phyloP scores from a whole-genome alignment of 2,888 invertebrate genomes.

The Pachydiplax longipennis region DNA sequence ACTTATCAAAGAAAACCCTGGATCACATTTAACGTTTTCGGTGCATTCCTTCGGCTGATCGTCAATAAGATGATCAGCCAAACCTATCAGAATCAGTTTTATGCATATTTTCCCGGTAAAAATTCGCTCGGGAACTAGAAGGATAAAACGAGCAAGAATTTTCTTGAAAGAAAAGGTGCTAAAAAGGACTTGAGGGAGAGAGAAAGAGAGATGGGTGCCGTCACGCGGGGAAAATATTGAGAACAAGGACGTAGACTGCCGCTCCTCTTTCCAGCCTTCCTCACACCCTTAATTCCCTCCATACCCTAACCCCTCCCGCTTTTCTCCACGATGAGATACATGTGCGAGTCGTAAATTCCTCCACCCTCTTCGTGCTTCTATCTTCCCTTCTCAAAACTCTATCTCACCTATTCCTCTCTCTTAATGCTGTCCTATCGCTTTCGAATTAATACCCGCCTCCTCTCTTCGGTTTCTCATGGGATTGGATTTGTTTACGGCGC shows the following conservation, averaged over 20 bases:
- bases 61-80: too few relatives aligned
- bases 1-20: too few relatives aligned
- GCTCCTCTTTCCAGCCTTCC: neutral
- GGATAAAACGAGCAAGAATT: too few relatives aligned
- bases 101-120: too few relatives aligned
- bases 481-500: neutral
- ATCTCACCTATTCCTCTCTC: neutral
- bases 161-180: too few relatives aligned
- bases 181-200: neutral
- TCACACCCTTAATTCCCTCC: neutral
- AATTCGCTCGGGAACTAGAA: too few relatives aligned
- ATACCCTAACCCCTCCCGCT: neutral
- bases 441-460: neutral
- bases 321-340: neutral
- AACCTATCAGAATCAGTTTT: too few relatives aligned
- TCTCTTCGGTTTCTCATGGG: neutral
- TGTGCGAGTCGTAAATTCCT: neutral
- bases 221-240: slow-evolving; percentile 35
- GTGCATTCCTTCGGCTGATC: too few relatives aligned
- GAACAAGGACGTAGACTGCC: slow-evolving; percentile 37
- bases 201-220: slow-evolving; percentile 4
- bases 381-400: neutral
- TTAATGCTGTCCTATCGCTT: neutral
- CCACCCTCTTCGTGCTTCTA: neutral
- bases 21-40: too few relatives aligned